Evolutionary conservation across 2,888 invertebrate genomes (phyloP).

Genomic region (Mimas tiliae): DNA sequence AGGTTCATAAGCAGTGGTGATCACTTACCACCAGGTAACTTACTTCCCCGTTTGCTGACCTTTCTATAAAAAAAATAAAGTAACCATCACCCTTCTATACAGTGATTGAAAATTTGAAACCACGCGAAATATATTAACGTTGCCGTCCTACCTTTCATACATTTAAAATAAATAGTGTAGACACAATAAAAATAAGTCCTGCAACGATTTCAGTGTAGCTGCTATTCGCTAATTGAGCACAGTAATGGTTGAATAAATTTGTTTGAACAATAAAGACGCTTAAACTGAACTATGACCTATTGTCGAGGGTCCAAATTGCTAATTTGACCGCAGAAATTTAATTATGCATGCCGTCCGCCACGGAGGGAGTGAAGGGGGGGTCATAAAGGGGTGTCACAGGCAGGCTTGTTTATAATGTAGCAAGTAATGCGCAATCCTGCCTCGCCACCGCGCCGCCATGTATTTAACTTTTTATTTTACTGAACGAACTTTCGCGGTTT

Average conservation of each 20-base stretch:
- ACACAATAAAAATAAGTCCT: conserved; percentile 58
- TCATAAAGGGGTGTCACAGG: conserved; percentile 78
- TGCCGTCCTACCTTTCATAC: conserved; percentile 36
- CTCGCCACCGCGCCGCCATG: conserved; percentile 65
- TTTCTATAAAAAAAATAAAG: not conserved
- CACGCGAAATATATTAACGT: not conserved
- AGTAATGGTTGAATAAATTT: conserved; percentile 77
- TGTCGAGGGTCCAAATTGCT: conserved; percentile 78
- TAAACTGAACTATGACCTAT: conserved; percentile 79
- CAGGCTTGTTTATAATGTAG: conserved; percentile 83
- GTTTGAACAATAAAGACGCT: conserved; percentile 77
- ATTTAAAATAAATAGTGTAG: conserved; percentile 48
- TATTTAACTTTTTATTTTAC: conserved; percentile 81
- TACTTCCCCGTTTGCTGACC: too few relatives aligned
- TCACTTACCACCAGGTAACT: too few relatives aligned
- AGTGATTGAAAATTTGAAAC: not conserved
- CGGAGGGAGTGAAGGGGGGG: conserved; percentile 71
- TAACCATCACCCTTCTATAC: not conserved
- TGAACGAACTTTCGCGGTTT: conserved; percentile 75
- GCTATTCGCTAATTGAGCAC: conserved; percentile 67
- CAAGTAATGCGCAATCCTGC: conserved; percentile 78
- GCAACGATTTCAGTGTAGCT: conserved; percentile 54
- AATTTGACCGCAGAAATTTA: conserved; percentile 84
- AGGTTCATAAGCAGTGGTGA: too few relatives aligned
- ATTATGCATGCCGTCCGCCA: conserved; percentile 80